phyloP scores from a whole-genome alignment of 1,140 invertebrate genomes.

The Dolichoris vasculosae region DNA sequence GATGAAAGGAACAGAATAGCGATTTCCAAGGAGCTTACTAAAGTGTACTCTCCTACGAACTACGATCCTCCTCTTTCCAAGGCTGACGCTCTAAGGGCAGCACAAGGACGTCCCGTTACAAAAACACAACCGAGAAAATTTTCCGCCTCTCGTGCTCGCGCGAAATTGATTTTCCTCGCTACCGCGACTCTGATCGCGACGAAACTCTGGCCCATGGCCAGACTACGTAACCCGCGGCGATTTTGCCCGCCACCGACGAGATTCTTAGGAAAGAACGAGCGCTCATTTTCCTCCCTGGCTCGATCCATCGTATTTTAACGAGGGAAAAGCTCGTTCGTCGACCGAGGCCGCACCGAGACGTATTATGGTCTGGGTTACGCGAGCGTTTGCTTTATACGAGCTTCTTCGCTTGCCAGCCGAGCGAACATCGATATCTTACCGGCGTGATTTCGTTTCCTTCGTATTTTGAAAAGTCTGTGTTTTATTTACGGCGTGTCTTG shows the following conservation, averaged over 20 bases:
- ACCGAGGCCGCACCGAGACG: background rate
- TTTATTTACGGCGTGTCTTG: background rate
- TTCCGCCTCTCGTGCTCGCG: background rate
- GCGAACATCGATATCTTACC: background rate
- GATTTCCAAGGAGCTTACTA: background rate
- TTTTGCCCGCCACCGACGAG: conserved; percentile 15
- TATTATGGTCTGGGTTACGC: background rate
- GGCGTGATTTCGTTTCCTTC: background rate
- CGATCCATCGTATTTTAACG: background rate
- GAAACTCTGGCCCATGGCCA: background rate
- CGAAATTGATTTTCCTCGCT: conserved; percentile 12
- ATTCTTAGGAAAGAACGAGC: background rate
- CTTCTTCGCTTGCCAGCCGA: background rate
- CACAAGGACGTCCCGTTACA: background rate
- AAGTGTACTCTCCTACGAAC: background rate
- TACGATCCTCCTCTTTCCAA: background rate
- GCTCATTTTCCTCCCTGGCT: background rate
- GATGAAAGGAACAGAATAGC: no score
- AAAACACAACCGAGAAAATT: background rate
- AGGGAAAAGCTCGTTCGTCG: conserved; percentile 13
- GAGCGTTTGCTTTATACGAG: background rate
- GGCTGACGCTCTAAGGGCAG: background rate
- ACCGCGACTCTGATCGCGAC: background rate
- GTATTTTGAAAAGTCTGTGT: background rate
- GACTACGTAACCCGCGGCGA: conserved; percentile 20